Evolutionary conservation across 2,888 invertebrate species (phyloP).

Genomic region (Zygaena filipendulae): DNA sequence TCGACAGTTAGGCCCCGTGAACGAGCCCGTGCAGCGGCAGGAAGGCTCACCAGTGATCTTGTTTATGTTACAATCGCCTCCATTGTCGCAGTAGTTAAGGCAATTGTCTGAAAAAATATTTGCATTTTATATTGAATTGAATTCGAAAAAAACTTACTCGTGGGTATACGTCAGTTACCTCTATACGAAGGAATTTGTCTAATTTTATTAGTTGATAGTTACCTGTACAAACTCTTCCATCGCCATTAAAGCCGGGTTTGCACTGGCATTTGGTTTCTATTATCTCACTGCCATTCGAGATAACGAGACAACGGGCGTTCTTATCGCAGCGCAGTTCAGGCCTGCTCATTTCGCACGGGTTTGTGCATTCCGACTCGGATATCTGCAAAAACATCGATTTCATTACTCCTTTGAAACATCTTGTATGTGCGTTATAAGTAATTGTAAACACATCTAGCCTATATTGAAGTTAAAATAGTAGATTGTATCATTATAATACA

Average conservation of each 20-base stretch:
- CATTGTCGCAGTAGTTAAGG: conserved; percentile 87
- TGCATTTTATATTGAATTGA: conserved; percentile 11
- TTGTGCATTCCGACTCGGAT: conserved; percentile 85
- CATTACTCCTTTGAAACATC: conserved; percentile 13
- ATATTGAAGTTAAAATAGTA: no score
- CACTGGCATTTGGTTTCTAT: conserved; percentile 92
- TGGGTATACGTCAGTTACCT: no score
- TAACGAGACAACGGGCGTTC: conserved; percentile 88
- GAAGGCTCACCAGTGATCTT: conserved; percentile 85
- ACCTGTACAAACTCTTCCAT: conserved; percentile 81
- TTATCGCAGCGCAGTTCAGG: conserved; percentile 86
- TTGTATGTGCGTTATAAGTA: no score
- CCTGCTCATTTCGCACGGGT: conserved; percentile 88
- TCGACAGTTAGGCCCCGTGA: conserved; percentile 88
- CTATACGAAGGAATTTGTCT: no score
- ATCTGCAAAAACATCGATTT: conserved; percentile 56
- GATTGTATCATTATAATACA: no score
- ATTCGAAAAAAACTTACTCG: no score
- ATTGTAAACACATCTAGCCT: no score
- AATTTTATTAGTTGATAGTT: no score
- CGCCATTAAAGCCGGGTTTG: conserved; percentile 92
- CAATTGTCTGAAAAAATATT: conserved; percentile 75
- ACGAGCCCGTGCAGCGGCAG: conserved; percentile 91
- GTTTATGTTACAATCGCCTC: conserved; percentile 88
- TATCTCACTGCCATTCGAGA: conserved; percentile 85